Base-by-base conservation (phyloP, 2,797 vertebrate species). In the Cyprinodon diabolis region DNA sequence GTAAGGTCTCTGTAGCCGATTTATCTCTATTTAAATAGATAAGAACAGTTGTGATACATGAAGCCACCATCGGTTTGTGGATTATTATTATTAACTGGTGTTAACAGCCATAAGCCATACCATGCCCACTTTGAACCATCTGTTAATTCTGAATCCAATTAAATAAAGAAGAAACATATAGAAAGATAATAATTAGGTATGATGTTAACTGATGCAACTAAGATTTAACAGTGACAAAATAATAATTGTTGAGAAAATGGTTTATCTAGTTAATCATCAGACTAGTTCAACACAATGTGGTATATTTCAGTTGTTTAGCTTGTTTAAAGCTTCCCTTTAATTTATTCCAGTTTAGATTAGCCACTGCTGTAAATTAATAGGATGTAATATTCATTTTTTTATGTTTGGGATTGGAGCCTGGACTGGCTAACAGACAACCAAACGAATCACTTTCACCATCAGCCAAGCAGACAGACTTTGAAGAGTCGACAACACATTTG, bases 1-100 rank as follows among this genome's bases (percentile, higher is more conserved):
- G 17, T 62, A 47, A 40, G 49, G 74, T 82, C 52, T 51, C 52
- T 62, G 66, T 17, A 57, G 12, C 5, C 19, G 55, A 67, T 67
- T 78, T 2, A 6, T 49, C 11, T 56, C 51, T 70, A 71, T 7
- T 73, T 66, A 47, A 58, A 19, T 63, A 63, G 23, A 84, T 82
- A 84, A 84, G 77, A 86, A 81, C 83, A 89, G 85, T 79, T 87
- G 78, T 0, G 1, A 35, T 77, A 68, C n/a, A 72, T 57, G n/a
- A 52, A 68, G 54, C 63, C 51, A 52, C 56, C 66, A 51, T 75
- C 45, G 10, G 10, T 68, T 75, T 15, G 40, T 45, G 12, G 19
- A 65, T 45, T 65, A 79, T 68, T 84, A 62, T 48, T 9, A 56
- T 79, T 77, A 43, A 43, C 4, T 75, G 79, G 66, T 57, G 74